These are phyloP conservation scores for Syngnathus acus DNA, from an alignment of 2,797 vertebrate genomes.

Conservation along the genomic window DNA sequence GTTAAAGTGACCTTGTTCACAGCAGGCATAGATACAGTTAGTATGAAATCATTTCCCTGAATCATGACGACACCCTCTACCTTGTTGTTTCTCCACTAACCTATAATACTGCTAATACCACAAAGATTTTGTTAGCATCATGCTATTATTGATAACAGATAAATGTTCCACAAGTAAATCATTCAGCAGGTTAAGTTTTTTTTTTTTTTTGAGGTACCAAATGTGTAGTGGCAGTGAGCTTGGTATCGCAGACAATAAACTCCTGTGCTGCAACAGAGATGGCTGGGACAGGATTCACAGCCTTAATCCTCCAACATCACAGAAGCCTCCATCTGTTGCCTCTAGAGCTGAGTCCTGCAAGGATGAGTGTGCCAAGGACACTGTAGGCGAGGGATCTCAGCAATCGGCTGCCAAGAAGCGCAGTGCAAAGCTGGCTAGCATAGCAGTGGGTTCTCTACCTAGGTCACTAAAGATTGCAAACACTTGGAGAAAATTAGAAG, in stretches of 20 bases:
- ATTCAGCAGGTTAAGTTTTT: constrained; percentile 8
- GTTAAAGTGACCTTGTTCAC: neutral
- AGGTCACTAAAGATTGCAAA: constrained; percentile 47
- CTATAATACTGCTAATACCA: neutral
- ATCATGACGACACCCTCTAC: neutral
- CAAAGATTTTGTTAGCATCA: neutral
- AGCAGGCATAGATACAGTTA: neutral
- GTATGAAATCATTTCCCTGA: neutral
- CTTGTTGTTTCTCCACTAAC: neutral
- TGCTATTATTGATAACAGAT: neutral
- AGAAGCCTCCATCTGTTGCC: constrained; percentile 81
- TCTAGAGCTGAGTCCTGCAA: constrained; percentile 69
- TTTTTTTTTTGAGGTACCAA: constrained; percentile 22
- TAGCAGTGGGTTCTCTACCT: constrained; percentile 52
- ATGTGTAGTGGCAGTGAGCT: constrained; percentile 58
- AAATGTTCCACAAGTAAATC: constrained; percentile 4
- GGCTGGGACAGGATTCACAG: constrained; percentile 70
- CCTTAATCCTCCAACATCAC: constrained; percentile 78
- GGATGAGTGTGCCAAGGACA: constrained; percentile 74
- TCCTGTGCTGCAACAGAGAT: constrained; percentile 69
- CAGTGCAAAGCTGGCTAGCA: constrained; percentile 53
- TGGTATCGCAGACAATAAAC: constrained; percentile 71
- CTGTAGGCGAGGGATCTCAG: constrained; percentile 71
- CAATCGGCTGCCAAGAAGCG: constrained; percentile 62
- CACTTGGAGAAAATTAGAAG: constrained; percentile 44